phyloP scores from a whole-genome alignment of 2,113 vertebrate species.

The Syrrhaptes paradoxus region DNA sequence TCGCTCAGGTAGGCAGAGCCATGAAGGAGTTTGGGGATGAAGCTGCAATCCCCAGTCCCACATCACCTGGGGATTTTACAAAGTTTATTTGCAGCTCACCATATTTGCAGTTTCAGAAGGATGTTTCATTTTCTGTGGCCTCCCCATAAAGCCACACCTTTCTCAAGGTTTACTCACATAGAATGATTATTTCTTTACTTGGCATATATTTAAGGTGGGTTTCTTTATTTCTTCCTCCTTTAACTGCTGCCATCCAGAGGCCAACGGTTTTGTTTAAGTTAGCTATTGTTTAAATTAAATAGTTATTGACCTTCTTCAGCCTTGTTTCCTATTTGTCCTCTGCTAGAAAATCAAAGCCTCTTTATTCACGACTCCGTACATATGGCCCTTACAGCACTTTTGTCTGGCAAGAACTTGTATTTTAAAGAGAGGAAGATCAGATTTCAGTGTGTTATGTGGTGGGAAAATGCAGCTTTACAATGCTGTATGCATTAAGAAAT shows the following conservation, averaged over 20 bases:
- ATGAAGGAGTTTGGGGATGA: background rate
- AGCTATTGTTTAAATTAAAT: background rate
- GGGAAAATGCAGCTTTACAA: constrained; percentile 16
- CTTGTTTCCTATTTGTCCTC: background rate
- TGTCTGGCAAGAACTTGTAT: background rate
- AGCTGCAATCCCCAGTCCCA: background rate
- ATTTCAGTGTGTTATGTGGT: constrained; percentile 13
- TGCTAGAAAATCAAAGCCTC: constrained; percentile 7
- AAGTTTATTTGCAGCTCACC: background rate
- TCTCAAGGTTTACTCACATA: background rate
- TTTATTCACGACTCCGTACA: background rate
- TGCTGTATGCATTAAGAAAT: constrained; percentile 22
- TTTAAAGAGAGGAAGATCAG: constrained; percentile 7
- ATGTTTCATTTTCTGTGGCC: background rate
- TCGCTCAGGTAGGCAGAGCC: background rate
- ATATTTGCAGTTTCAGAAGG: background rate
- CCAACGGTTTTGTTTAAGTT: background rate
- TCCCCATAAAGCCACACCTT: background rate
- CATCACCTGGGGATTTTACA: background rate
- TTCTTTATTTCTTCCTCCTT: constrained; percentile 3
- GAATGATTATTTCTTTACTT: background rate
- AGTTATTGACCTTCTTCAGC: background rate
- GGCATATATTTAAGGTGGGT: background rate
- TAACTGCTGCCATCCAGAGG: constrained; percentile 57
- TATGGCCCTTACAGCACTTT: background rate